Conservation (phyloP, 2,113 vertebrate species). For the Trachemys scripta region DNA sequence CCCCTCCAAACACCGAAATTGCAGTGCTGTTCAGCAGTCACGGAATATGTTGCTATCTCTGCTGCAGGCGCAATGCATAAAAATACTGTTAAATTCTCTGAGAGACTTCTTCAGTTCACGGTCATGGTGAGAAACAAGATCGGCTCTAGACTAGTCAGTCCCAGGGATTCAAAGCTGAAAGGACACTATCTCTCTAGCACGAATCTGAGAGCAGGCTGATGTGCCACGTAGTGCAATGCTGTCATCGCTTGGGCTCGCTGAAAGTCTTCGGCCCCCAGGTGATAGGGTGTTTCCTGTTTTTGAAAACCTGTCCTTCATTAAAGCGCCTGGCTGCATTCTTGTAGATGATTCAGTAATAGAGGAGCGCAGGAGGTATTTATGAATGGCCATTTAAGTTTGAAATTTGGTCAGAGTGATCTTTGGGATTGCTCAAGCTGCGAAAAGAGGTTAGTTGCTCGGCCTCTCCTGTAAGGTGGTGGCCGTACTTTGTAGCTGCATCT, state of each 20-base stretch:
- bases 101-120: accelerated
- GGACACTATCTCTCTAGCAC: not conserved
- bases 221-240: not conserved
- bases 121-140: not conserved
- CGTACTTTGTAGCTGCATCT: not conserved
- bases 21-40: not conserved
- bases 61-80: not conserved
- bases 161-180: not conserved
- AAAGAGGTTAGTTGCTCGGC: not conserved
- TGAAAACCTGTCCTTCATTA: not conserved
- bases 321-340: conserved; percentile 7
- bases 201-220: not conserved
- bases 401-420: conserved; percentile 4
- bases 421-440: not conserved
- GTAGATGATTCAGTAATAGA: conserved; percentile 33
- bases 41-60: not conserved
- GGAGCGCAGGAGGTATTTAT: conserved; percentile 41
- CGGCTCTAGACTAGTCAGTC: not conserved
- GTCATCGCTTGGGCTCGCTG: not conserved
- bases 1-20: not conserved
- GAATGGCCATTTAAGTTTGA: not conserved
- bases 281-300: conserved; percentile 43
- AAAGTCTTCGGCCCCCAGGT: not conserved
- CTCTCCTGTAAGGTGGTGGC: not conserved
- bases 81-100: not conserved